Evolutionary conservation across 2,797 vertebrate species (phyloP).

Genomic region (Lates japonicus): DNA sequence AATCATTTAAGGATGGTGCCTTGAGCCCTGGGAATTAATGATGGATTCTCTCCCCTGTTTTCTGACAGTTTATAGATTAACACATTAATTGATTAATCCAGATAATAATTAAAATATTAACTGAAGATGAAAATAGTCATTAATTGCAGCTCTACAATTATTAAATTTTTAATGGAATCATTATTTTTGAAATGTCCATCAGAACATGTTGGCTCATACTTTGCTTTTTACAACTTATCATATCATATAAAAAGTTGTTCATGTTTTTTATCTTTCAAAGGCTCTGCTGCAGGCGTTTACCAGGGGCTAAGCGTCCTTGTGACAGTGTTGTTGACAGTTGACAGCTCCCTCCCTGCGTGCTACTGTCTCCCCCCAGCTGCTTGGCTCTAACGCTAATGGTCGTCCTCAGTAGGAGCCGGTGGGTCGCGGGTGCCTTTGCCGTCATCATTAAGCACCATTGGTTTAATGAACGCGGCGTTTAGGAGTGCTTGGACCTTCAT

Average conservation of each 20-base stretch:
- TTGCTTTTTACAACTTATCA: not conserved
- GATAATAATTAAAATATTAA: constrained; percentile 20
- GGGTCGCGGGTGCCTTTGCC: constrained; percentile 84
- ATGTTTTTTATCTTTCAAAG: not conserved
- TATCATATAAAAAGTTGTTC: not conserved
- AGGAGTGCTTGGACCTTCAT: constrained; percentile 89
- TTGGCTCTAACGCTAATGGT: constrained; percentile 79
- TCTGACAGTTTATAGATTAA: constrained; percentile 5
- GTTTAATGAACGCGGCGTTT: constrained; percentile 88
- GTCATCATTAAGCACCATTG: constrained; percentile 87
- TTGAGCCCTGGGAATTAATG: not conserved
- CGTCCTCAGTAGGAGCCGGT: constrained; percentile 79
- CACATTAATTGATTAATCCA: not conserved
- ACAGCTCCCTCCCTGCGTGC: constrained; percentile 55
- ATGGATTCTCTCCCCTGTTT: not conserved
- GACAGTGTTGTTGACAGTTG: constrained; percentile 73
- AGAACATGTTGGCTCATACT: not conserved
- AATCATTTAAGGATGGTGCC: not conserved
- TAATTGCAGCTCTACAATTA: not conserved
- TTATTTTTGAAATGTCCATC: constrained; percentile 17
- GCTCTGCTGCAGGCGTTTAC: constrained; percentile 63
- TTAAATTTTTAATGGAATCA: constrained; percentile 23
- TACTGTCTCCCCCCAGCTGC: constrained; percentile 72
- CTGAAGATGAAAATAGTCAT: constrained; percentile 9
- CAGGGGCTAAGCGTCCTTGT: constrained; percentile 75